Base-by-base conservation (phyloP, 2,888 invertebrate species). In the Globia sparganii region DNA sequence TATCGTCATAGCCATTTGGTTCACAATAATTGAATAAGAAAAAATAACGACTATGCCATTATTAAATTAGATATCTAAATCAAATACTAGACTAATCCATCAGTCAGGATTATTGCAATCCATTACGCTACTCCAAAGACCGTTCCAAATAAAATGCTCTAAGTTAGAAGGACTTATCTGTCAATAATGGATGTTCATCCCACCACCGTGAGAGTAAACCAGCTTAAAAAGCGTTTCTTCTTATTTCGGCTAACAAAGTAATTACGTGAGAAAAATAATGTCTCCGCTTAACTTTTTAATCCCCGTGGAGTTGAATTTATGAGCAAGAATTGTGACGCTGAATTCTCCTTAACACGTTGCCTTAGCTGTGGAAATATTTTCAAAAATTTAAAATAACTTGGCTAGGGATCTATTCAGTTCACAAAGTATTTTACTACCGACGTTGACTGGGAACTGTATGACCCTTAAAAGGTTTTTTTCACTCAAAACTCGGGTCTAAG, bases 211-310 rank as follows among this genome's bases (percentile, higher is more conserved):
- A 88, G 85, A 87, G 83, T 83, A 87, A 81, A 84, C 86, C 82
- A 80, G 83, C 82, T 86, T 86, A 80, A 80, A 86, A 83, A 80
- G 70, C 75, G 82, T 85, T 75, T 84, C 84, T 85, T 86, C 84
- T 86, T 86, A 87, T 86, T 87, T 83, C 73, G 65, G 75, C 81
- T 83, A 86, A 83, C 85, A 88, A 87, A 87, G 88, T 90, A 91
- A 91, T 91, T 90, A 89, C 86, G 86, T 86, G 85, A 86, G 84
- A 86, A 87, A 91, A 89, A 88, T 89, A 88, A 89, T 87, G 84
- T 84, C 83, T 72, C 74, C 83, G 78, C 83, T 89, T 90, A 90
- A 89, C 85, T 90, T 89, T 88, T 84, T 89, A 90, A 91, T 90
- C 88, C 89, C 83, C 65, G 49, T 70, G 81, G 88, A 89, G 87